Evolutionary conservation across 2,113 vertebrate species (phyloP).

Genomic region (Silurus meridionalis): DNA sequence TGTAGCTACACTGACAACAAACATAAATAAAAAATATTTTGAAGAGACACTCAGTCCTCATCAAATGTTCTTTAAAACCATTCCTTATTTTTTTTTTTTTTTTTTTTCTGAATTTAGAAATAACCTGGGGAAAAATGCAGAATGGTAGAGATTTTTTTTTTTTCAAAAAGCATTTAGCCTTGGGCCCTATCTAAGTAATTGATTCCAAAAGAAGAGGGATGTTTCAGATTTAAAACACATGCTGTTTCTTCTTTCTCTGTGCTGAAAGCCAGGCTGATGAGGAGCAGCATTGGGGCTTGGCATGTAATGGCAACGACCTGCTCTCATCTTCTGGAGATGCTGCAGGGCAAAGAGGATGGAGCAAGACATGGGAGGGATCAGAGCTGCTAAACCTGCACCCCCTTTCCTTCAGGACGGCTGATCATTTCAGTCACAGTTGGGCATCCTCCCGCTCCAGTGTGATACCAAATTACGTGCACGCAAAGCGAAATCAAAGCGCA

Average conservation of each 20-base stretch:
- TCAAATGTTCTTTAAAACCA: not conserved
- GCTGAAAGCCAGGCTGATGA: conserved; percentile 20
- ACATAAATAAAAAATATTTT: no score
- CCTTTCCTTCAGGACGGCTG: conserved; percentile 40
- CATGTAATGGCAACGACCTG: conserved; percentile 26
- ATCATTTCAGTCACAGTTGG: conserved; percentile 53
- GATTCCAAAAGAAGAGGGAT: conserved; percentile 19
- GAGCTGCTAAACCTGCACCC: conserved; percentile 29
- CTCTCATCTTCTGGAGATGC: conserved; percentile 36
- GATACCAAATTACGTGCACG: conserved; percentile 53
- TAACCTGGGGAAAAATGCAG: not conserved
- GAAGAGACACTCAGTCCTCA: not conserved
- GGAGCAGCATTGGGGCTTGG: conserved; percentile 13
- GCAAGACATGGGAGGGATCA: conserved; percentile 10
- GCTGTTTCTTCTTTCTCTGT: conserved; percentile 28
- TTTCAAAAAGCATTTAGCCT: conserved; percentile 19
- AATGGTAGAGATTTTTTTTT: conserved; percentile 2
- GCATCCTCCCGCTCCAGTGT: conserved; percentile 45
- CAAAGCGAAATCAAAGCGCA: conserved; percentile 52
- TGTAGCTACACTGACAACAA: not conserved
- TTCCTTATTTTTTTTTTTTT: not conserved
- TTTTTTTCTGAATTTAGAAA: not conserved
- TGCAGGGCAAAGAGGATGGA: conserved; percentile 17
- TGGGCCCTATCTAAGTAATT: conserved; percentile 14
- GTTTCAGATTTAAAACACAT: conserved; percentile 18